phyloP scores from a whole-genome alignment of 2,888 invertebrate species.

The Andrena praecox region DNA sequence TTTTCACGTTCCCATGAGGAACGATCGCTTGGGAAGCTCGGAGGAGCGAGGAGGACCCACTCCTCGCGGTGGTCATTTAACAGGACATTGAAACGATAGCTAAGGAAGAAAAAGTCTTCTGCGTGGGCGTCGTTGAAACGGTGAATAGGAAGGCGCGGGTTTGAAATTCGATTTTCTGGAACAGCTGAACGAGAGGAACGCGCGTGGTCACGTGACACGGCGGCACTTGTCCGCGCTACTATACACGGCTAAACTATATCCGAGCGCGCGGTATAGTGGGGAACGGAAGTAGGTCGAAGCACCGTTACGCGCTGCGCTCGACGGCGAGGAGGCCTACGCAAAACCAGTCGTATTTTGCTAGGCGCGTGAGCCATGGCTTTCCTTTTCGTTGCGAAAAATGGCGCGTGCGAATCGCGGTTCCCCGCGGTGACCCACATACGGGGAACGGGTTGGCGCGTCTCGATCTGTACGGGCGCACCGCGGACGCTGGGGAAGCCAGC shows the following conservation, averaged over 20 bases:
- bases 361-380: constrained; percentile 81
- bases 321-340: constrained; percentile 74
- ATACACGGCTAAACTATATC: constrained; percentile 71
- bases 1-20: background rate
- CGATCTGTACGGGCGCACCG: background rate
- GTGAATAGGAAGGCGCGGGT: background rate
- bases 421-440: constrained; percentile 80
- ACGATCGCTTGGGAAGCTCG: background rate
- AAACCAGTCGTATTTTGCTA: constrained; percentile 78
- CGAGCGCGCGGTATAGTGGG: constrained; percentile 65
- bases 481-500: constrained; percentile 21
- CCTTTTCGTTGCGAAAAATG: constrained; percentile 85
- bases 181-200: constrained; percentile 31
- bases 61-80: background rate
- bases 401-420: constrained; percentile 83
- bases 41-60: background rate
- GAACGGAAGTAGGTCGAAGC: constrained; percentile 83
- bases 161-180: constrained; percentile 37
- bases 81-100: background rate
- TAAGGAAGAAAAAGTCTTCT: background rate
- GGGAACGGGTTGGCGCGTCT: constrained; percentile 53
- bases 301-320: constrained; percentile 82
- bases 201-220: constrained; percentile 43
- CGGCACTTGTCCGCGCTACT: constrained; percentile 71
- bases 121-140: background rate